These are phyloP conservation scores for Odontesthes bonariensis DNA, from an alignment of 2,113 vertebrate species.

Conservation along the genomic window DNA sequence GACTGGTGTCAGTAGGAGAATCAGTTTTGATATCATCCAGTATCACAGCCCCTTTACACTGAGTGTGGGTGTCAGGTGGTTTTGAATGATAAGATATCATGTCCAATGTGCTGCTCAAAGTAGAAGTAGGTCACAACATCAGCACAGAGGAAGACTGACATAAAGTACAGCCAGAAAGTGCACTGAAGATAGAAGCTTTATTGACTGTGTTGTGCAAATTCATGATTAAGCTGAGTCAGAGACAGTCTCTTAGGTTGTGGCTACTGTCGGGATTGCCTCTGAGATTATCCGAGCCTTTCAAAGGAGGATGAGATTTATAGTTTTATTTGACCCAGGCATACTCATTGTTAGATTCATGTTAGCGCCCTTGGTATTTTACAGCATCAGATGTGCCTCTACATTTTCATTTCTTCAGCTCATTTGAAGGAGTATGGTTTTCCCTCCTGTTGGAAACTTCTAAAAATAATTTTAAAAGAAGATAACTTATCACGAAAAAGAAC, in stretches of 20 bases:
- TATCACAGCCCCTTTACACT: not conserved
- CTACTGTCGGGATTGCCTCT: not conserved
- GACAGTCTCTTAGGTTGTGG: not conserved
- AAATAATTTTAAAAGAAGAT: too few species aligned
- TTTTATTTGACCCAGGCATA: not conserved
- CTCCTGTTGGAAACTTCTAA: too few species aligned
- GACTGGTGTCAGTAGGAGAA: not conserved
- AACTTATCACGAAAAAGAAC: too few species aligned
- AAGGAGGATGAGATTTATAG: too few species aligned
- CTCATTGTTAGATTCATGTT: not conserved
- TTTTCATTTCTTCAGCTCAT: not conserved
- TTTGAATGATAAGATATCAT: constrained; percentile 19
- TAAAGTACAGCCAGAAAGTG: not conserved
- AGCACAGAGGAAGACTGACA: not conserved
- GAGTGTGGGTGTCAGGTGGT: constrained; percentile 7
- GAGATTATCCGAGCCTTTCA: not conserved
- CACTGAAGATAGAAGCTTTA: not conserved
- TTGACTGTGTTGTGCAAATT: not conserved
- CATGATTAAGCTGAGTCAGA: not conserved
- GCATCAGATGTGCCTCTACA: not conserved
- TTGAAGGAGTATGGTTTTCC: not conserved
- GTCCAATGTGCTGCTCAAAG: not conserved
- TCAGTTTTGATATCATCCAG: constrained; percentile 1
- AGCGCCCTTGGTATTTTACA: not conserved
- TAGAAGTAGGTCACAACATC: constrained; percentile 4